Percentiles rank a stretch among this genome's conserved stretches.
Conservation (phyloP, 2,113 vertebrate genomes). For the Corapipo altera region DNA sequence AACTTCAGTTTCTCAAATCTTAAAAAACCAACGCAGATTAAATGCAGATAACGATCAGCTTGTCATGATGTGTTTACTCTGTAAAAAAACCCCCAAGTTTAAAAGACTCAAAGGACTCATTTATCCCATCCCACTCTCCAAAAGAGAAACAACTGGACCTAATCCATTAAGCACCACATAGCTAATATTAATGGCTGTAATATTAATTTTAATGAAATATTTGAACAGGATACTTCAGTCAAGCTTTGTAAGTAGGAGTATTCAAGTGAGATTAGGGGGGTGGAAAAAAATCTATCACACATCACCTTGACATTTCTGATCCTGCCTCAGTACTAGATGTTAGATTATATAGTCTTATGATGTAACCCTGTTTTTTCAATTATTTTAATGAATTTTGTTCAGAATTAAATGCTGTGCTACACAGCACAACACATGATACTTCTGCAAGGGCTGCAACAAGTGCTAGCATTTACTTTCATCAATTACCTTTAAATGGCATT, state of each 20-base stretch:
- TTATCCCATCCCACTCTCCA: not conserved
- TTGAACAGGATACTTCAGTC: not conserved
- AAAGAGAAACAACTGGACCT: not conserved
- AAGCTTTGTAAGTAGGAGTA: not conserved
- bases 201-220: not conserved
- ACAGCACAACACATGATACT: not conserved
- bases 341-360: not conserved
- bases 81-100: not conserved
- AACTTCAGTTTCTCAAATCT: not conserved
- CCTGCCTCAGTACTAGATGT: not conserved
- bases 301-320: not conserved
- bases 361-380: not conserved
- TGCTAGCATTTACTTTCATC: not conserved
- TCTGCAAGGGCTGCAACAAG: not conserved
- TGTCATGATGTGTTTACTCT: not conserved
- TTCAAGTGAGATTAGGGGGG: not conserved
- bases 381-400: not conserved
- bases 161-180: not conserved
- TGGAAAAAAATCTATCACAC: rapidly evolving
- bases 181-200: not conserved
- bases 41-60: not conserved
- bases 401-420: not conserved
- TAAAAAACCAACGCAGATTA: not conserved
- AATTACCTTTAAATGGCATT: not conserved
- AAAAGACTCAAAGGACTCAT: not conserved